Evolutionary conservation across 2,888 invertebrate species (phyloP).

Genomic region (Endotricha flammealis): DNA sequence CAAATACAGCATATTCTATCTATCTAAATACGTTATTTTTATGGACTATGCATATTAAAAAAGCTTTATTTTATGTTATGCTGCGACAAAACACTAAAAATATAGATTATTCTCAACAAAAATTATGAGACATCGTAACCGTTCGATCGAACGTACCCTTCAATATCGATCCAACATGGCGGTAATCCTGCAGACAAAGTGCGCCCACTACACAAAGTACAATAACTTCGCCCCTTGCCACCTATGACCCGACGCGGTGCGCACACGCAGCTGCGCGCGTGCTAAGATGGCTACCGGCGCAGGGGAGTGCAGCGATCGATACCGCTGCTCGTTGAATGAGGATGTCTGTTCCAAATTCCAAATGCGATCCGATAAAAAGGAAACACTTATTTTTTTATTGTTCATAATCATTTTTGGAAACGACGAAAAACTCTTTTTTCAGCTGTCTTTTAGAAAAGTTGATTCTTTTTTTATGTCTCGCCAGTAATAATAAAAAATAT

Average conservation of each 20-base stretch:
- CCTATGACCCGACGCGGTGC: slow-evolving; percentile 60
- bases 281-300: slow-evolving; percentile 55
- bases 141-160: slow-evolving; percentile 11
- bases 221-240: slow-evolving; percentile 50
- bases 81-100: too few relatives aligned
- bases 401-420: too few relatives aligned
- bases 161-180: slow-evolving; percentile 48
- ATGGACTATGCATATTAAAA: too few relatives aligned
- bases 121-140: slow-evolving; percentile 5
- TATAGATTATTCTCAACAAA: too few relatives aligned
- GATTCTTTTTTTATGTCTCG: too few relatives aligned
- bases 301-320: slow-evolving; percentile 66
- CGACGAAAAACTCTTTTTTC: too few relatives aligned
- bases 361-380: slow-evolving; percentile 1
- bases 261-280: slow-evolving; percentile 62
- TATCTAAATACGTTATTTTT: too few relatives aligned
- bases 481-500: too few relatives aligned
- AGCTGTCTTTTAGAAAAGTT: too few relatives aligned
- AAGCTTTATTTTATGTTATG: too few relatives aligned
- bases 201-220: slow-evolving; percentile 51
- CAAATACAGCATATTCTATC: too few relatives aligned
- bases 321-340: slow-evolving; percentile 26
- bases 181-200: slow-evolving; percentile 49
- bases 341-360: slow-evolving; percentile 10
- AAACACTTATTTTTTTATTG: too few relatives aligned